Evolutionary conservation across 2,113 vertebrate genomes (phyloP), one percentile per base, ranked within the genome.

Genomic region (Podarcis cretensis): DNA sequence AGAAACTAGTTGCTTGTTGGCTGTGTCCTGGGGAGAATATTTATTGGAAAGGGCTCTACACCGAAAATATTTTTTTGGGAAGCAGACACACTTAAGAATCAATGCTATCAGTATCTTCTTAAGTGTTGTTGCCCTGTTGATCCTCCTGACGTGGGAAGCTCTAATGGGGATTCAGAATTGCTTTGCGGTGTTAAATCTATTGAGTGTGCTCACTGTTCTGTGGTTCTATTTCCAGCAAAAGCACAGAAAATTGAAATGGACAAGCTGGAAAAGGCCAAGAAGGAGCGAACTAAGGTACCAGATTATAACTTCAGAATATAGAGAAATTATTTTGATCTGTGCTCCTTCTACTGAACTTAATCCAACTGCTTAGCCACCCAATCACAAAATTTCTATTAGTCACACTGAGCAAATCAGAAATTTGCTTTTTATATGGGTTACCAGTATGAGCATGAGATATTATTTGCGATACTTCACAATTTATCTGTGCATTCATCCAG

Each of bases 221-320:
- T 93, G 75, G 92, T 91, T 18, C 27, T 83, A 40, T 87, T 85
- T 91, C 10, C 93, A 99, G 99, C 99, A 66, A 99, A 99, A 97
- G 98, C 99, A 74, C 99, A 99, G 96, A 99, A 99, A 93, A 97
- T 99, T 6, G 99, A 99, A 96, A 99, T 99, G 99, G 99, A 99
- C 95, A 99, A 99, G 91, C 27, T 99, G 92, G 99, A 99, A 95
- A 99, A 99, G 92, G 99, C 99, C 94, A 99, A 99, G 95, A 99
- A 99, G 92, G 99, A 99, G 57, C 96, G 98, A 83, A 99, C 99
- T 21, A 99, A 99, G 98, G 99, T 99, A 94, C 96, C 89, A 81
- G 2, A 43, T 79, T 77, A 43, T 59, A 85, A 8, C 73, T 63
- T 37, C 12, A 10, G 6, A 90, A 79, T 76, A 81, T 57, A 7